Evolutionary conservation across 1,140 invertebrate species (phyloP).

Genomic region (Achatina immaculata): DNA sequence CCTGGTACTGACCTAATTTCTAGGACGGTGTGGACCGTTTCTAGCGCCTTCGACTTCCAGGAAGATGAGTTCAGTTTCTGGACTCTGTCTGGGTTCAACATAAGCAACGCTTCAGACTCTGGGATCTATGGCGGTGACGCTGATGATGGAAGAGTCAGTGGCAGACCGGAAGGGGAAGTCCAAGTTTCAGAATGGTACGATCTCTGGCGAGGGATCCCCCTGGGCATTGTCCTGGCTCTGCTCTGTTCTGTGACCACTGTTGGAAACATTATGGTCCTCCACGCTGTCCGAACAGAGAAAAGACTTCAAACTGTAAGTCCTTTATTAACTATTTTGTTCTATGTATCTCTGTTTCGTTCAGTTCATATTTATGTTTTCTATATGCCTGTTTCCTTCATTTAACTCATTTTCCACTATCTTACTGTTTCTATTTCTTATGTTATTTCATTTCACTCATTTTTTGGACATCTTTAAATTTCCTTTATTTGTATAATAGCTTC

Average conservation of each 20-base stretch:
- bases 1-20: background rate
- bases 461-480: no score
- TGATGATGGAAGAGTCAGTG: background rate
- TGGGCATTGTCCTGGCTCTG: constrained; percentile 56
- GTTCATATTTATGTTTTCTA: background rate
- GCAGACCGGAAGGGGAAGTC: background rate
- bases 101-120: background rate
- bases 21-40: background rate
- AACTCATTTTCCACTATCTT: background rate
- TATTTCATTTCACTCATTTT: no score
- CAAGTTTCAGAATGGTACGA: constrained; percentile 25
- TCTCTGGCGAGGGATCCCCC: constrained; percentile 59
- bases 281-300: constrained; percentile 65
- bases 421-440: background rate
- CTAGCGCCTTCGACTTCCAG: background rate
- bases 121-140: background rate
- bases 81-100: constrained; percentile 6
- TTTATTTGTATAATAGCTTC: no score
- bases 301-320: constrained; percentile 63
- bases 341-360: background rate
- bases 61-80: constrained; percentile 25
- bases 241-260: constrained; percentile 62
- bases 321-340: background rate
- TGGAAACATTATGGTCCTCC: constrained; percentile 66
- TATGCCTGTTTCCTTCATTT: background rate